These are phyloP conservation scores for Euwallacea fornicatus DNA, from an alignment of 1,140 invertebrate species.

Conservation along the genomic window DNA sequence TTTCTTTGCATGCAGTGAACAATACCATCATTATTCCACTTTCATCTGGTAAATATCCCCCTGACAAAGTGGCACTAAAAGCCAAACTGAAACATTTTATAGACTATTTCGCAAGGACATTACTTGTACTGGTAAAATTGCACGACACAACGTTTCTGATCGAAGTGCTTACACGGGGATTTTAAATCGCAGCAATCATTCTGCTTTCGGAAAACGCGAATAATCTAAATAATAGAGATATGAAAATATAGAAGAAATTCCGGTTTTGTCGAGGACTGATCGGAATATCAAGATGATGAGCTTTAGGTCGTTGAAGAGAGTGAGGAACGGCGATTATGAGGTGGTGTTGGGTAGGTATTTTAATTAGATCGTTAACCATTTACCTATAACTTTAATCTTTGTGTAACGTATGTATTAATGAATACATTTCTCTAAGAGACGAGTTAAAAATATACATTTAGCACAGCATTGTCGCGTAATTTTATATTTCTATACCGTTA, in stretches of 20 bases:
- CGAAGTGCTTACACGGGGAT: not conserved
- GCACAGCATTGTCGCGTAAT: no score
- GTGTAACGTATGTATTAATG: no score
- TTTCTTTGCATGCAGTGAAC: no score
- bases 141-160: conserved; percentile 10
- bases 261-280: conserved; percentile 5
- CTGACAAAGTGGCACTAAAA: conserved; percentile 10
- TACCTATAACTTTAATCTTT: no score
- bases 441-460: no score
- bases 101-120: conserved; percentile 1
- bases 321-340: conserved; percentile 58
- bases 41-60: no score
- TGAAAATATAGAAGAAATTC: conserved; percentile 9
- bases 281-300: conserved; percentile 54
- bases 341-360: conserved; percentile 56
- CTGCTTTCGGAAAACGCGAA: not conserved
- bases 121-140: conserved; percentile 8
- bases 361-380: not conserved
- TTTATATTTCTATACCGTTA: no score
- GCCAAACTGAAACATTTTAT: conserved; percentile 7
- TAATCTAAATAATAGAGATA: not conserved
- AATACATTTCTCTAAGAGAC: no score
- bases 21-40: no score
- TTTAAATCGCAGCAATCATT: not conserved
- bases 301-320: conserved; percentile 57